These are phyloP conservation scores for Rostratula benghalensis DNA, from an alignment of 2,113 vertebrate genomes.

Conservation along the genomic window DNA sequence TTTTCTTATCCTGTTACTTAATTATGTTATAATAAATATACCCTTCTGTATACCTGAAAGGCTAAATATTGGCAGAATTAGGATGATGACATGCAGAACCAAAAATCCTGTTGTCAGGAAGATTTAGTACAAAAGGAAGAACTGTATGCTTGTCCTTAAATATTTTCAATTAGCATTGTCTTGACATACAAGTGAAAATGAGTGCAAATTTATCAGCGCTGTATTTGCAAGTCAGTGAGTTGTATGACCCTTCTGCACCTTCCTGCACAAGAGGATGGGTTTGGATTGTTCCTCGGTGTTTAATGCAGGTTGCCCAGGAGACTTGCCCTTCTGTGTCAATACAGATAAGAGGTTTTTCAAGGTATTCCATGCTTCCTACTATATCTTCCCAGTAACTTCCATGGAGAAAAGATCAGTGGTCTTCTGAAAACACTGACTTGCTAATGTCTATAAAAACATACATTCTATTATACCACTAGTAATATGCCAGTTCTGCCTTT, in stretches of 20 bases:
- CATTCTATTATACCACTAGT: background rate
- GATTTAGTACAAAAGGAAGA: background rate
- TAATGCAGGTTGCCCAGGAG: background rate
- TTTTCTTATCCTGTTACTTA: background rate
- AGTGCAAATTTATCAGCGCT: background rate
- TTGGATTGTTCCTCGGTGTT: background rate
- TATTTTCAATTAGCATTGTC: background rate
- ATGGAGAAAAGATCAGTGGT: background rate
- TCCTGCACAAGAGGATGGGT: background rate
- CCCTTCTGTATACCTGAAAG: background rate
- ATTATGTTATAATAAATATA: background rate
- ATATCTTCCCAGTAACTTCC: background rate
- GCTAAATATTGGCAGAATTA: background rate
- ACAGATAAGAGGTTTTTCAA: background rate
- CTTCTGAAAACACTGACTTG: background rate
- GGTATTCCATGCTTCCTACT: background rate
- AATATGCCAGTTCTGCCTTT: background rate
- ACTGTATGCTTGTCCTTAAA: background rate
- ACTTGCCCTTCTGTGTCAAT: background rate
- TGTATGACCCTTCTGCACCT: background rate
- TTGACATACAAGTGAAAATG: background rate
- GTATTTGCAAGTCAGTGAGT: background rate
- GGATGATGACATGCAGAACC: background rate
- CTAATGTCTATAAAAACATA: background rate
- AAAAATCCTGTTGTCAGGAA: background rate